A percentile compares a stretch with the other conserved stretches of the same genome.
phyloP scores from a whole-genome alignment of 2,113 vertebrate genomes.

The Erythrocebus patas region DNA sequence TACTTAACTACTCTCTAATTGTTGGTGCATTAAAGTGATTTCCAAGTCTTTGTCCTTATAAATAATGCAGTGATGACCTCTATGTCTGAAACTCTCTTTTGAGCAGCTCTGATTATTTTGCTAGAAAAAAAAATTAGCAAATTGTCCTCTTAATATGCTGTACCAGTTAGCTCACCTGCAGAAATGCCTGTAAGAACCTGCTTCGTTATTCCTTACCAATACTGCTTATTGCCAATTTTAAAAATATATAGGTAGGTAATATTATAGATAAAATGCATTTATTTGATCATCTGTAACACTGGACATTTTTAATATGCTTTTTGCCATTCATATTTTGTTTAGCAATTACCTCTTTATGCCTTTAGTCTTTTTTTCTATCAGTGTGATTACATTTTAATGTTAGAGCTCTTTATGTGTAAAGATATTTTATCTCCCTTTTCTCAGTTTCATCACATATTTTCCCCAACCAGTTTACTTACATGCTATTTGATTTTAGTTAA shows the following conservation, averaged over 20 bases:
- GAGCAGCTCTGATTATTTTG: slow-evolving; percentile 11
- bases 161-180: background rate
- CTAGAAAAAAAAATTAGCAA: background rate
- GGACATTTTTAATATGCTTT: background rate
- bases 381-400: background rate
- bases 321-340: background rate
- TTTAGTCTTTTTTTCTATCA: background rate
- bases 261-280: background rate
- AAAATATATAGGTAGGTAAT: background rate
- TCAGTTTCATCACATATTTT: background rate
- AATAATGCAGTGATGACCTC: slow-evolving; percentile 35
- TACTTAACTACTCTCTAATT: background rate
- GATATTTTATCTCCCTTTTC: background rate
- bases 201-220: background rate
- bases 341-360: background rate
- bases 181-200: background rate
- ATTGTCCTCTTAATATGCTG: background rate
- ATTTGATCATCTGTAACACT: background rate
- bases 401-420: background rate
- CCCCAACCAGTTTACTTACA: background rate
- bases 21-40: background rate
- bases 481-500: background rate
- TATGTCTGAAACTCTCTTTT: background rate
- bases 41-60: slow-evolving; percentile 31
- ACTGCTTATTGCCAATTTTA: background rate